Conservation (phyloP, 1,140 invertebrate species). For the Drosophila suzukii region DNA sequence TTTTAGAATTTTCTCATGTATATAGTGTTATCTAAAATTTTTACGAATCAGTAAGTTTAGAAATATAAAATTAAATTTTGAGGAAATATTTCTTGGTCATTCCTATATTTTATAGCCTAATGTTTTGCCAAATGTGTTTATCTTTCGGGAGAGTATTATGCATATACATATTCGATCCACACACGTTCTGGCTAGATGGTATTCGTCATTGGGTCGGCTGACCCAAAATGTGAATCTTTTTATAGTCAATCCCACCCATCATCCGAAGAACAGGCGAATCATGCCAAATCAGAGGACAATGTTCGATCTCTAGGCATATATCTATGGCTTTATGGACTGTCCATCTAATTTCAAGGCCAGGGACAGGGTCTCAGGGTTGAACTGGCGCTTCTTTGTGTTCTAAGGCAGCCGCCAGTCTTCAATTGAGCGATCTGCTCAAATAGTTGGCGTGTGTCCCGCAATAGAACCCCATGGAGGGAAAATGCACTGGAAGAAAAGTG, state of each 20-base stretch:
- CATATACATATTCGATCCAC: not conserved
- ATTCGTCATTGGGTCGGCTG: constrained; percentile 16
- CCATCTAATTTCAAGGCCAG: constrained; percentile 23
- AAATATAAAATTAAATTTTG: too few species aligned
- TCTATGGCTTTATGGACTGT: constrained; percentile 2
- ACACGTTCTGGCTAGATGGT: constrained; percentile 13
- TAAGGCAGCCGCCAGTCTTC: constrained; percentile 7
- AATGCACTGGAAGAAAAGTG: not conserved
- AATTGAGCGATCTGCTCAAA: constrained; percentile 27
- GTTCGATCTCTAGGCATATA: constrained; percentile 5
- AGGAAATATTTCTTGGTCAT: too few species aligned
- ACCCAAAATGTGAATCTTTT: constrained; percentile 31
- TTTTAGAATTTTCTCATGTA: not conserved
- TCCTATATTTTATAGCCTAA: not conserved
- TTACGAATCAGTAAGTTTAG: too few species aligned
- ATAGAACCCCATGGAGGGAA: constrained; percentile 8
- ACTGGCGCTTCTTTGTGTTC: constrained; percentile 9
- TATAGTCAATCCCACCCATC: not conserved
- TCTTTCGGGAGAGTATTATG: not conserved
- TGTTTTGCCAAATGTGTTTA: not conserved
- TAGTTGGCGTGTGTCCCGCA: constrained; percentile 5
- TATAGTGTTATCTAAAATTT: too few species aligned
- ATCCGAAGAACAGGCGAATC: not conserved
- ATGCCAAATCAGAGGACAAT: constrained; percentile 6
- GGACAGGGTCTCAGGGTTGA: constrained; percentile 16